phyloP scores from a whole-genome alignment of 92 coral and sea anemone species.

The Phymanthus crucifer region DNA sequence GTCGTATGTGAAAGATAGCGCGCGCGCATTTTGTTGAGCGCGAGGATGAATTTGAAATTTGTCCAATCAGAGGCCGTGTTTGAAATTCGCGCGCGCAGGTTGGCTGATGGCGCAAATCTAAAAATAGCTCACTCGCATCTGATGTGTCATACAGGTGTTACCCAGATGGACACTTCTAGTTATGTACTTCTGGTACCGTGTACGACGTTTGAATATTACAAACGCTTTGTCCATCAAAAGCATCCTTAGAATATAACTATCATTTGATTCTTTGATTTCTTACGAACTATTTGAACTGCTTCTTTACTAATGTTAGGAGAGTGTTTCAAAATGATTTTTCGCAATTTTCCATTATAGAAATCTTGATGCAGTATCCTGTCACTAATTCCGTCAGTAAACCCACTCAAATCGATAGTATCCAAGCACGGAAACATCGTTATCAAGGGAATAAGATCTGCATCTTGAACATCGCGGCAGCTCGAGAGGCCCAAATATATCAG shows the following conservation, averaged over 20 bases:
- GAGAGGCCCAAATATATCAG: constrained; percentile 12
- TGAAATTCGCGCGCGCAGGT: too few species aligned
- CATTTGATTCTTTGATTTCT: background rate
- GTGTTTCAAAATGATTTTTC: constrained; percentile 11
- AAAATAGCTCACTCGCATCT: too few species aligned
- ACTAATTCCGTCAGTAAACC: background rate
- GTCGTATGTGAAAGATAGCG: too few species aligned
- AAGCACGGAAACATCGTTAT: constrained; percentile 2
- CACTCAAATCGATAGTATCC: constrained; percentile 10
- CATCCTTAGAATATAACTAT: background rate
- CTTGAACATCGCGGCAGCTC: background rate
- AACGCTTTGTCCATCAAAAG: too few species aligned
- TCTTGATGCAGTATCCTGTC: background rate
- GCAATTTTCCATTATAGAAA: background rate
- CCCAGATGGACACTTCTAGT: too few species aligned
- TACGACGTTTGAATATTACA: too few species aligned
- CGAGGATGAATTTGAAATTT: too few species aligned
- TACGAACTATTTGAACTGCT: background rate
- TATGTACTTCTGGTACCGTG: too few species aligned
- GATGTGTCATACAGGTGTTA: too few species aligned
- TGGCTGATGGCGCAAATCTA: too few species aligned
- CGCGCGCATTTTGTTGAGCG: too few species aligned
- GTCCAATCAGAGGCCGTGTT: too few species aligned
- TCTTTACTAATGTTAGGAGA: background rate
- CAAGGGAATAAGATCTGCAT: background rate